Evolutionary conservation across 2,113 vertebrate species (phyloP).

Genomic region (human (Homo sapiens)): GRCh38 chr9:72989001-72989500

Average conservation of each 20-base stretch:
- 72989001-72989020: conserved; percentile 25
- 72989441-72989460: not conserved
- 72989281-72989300: not conserved
- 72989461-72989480: not conserved
- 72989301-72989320: not conserved
- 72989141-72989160: not conserved
- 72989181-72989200: not conserved
- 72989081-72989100: not conserved
- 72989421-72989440: not conserved
- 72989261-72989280: not conserved
- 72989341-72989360: not conserved
- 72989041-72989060: not conserved
- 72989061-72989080: not conserved
- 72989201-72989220: not conserved
- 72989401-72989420: not conserved
- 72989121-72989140: not conserved
- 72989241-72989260: not conserved
- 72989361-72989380: not conserved
- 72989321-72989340: not conserved
- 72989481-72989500: not conserved
- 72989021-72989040: conserved; percentile 3
- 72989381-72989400: not conserved
- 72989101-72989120: not conserved
- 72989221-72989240: conserved; percentile 19
- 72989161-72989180: not conserved